phyloP scores from a whole-genome alignment of 2,888 invertebrate species.

The Hirtodrosophila histrioides region DNA sequence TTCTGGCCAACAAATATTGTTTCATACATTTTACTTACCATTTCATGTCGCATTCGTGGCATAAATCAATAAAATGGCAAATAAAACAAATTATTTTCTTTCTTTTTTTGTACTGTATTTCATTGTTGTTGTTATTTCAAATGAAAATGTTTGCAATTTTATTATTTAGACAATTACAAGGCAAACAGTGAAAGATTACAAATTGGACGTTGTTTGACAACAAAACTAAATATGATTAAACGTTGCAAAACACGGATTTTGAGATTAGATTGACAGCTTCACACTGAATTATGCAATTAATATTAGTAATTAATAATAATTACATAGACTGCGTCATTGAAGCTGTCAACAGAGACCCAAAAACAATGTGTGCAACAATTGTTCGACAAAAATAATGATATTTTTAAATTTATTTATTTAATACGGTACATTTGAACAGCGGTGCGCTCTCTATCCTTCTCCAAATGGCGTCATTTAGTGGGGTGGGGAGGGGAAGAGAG shows the following conservation, averaged over 20 bases:
- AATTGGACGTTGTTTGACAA: slow-evolving; percentile 67
- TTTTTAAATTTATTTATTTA: slow-evolving; percentile 12
- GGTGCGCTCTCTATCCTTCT: slow-evolving; percentile 82
- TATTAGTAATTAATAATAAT: slow-evolving; percentile 3
- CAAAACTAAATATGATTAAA: slow-evolving; percentile 44
- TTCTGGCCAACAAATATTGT: slow-evolving; percentile 56
- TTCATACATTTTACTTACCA: slow-evolving; percentile 66
- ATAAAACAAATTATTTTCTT: slow-evolving; percentile 58
- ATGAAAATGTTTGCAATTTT: slow-evolving; percentile 48
- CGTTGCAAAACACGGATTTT: slow-evolving; percentile 23
- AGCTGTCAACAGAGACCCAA: slow-evolving; percentile 8
- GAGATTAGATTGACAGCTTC: neutral
- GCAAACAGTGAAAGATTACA: slow-evolving; percentile 60
- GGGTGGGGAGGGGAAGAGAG: slow-evolving; percentile 1
- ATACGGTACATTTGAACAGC: slow-evolving; percentile 46
- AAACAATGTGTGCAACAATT: slow-evolving; percentile 30
- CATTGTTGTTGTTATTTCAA: slow-evolving; percentile 12
- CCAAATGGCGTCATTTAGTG: slow-evolving; percentile 66
- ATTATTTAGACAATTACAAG: slow-evolving; percentile 31
- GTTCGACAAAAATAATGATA: slow-evolving; percentile 31
- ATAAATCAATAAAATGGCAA: slow-evolving; percentile 66
- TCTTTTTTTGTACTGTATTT: slow-evolving; percentile 30
- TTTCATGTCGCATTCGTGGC: slow-evolving; percentile 43
- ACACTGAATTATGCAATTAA: neutral
- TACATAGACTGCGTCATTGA: neutral